Evolutionary conservation across 1,140 invertebrate genomes (phyloP).

Genomic region (Diprion similis): DNA sequence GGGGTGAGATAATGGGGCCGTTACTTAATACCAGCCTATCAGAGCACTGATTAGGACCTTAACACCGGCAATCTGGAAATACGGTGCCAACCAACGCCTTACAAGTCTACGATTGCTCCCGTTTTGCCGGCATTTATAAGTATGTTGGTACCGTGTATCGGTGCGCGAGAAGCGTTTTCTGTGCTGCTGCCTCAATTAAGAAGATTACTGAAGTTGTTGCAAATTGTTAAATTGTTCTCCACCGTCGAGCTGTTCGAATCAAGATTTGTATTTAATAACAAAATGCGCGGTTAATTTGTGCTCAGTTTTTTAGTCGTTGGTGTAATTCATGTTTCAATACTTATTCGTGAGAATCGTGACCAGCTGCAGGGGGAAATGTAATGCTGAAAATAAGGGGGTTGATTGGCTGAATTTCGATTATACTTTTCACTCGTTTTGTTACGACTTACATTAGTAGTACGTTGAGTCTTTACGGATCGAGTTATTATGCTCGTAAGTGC

Average conservation of each 20-base stretch:
- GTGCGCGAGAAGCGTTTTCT: slow-evolving; percentile 18
- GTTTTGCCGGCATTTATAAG: not conserved
- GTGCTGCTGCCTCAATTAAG: slow-evolving; percentile 43
- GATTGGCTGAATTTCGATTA: too few species aligned
- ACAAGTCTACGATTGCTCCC: slow-evolving; percentile 7
- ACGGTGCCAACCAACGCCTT: slow-evolving; percentile 30
- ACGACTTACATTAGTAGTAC: too few species aligned
- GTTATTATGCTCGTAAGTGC: too few species aligned
- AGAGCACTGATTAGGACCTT: slow-evolving; percentile 54
- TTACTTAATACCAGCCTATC: slow-evolving; percentile 51
- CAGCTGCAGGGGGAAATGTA: too few species aligned
- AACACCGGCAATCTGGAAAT: slow-evolving; percentile 47
- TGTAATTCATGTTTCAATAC: too few species aligned
- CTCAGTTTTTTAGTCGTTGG: not conserved
- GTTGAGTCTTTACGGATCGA: too few species aligned
- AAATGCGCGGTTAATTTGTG: not conserved
- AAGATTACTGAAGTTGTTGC: slow-evolving; percentile 48
- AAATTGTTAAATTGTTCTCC: slow-evolving; percentile 46
- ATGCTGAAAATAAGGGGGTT: too few species aligned
- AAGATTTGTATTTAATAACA: not conserved
- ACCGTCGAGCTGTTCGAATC: not conserved
- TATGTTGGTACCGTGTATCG: not conserved
- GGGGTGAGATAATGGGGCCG: slow-evolving; percentile 47
- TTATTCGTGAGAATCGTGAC: too few species aligned
- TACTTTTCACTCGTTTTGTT: too few species aligned